Evolutionary conservation across 2,113 vertebrate species (phyloP), one percentile per base, ranked within the genome.

Genomic region (Dicaeum eximium): DNA sequence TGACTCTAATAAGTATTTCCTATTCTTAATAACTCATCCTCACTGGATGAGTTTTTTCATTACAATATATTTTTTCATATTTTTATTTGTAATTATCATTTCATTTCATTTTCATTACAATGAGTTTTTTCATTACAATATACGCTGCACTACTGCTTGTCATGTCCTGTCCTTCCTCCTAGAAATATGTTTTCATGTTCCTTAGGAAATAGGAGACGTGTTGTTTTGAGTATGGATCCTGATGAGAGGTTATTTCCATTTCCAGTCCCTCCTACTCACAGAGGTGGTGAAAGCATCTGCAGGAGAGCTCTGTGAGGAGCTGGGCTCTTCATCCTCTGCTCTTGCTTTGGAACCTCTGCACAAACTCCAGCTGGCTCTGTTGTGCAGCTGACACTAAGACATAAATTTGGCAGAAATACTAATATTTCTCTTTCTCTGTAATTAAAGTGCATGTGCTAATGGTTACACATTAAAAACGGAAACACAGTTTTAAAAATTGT

Each of bases 201-300:
- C 20, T 77, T 57, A 30, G 15, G 38, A 66, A 93, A 37, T 18
- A 82, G 2, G 11, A 25, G 11, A 23, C 0, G 0, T 48, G 9
- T 8, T 60, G 3, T 54, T 77, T 56, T 2, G 1, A 57, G 9
- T 0, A 0, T 9, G 9, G 23, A 2, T 56, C 31, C 45, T 25
- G 10, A 45, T 45, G 37, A 42, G 37, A 61, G 7, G 13, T 45
- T 86, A 23, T 57, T 77, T 82, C 37, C 13, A 60, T 4, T 0
- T 2, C 15, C 2, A 8, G 7, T 31, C 15, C 5, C 50, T 83
- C 44, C n/a, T 85, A 15, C n/a, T 38, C 8, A 3, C 0, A 0
- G 6, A 1, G 3, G 11, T 4, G 5, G 2, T 31, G 19, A 85
- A 88, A 24, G 5, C 28, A 28, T 37, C 8, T 65, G 23, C 4